Percentiles rank a stretch among this genome's conserved stretches.
Evolutionary conservation across 2,888 invertebrate species (phyloP).

Genomic region (Cataglyphis cursor): DNA sequence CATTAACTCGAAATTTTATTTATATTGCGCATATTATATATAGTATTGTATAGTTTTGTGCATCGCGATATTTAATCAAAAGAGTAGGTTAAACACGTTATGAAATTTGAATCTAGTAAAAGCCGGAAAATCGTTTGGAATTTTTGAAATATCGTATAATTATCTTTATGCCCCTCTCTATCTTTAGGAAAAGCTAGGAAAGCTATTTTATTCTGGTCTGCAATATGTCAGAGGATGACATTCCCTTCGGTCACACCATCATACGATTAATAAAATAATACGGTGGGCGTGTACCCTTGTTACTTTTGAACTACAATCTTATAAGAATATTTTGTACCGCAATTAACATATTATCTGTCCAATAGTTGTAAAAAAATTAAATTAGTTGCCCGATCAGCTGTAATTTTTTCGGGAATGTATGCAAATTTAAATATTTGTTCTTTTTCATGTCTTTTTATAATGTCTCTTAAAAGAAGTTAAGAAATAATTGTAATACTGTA

Average conservation of each 20-base stretch:
- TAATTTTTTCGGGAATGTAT: not conserved
- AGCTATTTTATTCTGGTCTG: slow-evolving; percentile 17
- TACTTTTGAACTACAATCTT: slow-evolving; percentile 26
- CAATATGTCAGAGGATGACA: slow-evolving; percentile 44
- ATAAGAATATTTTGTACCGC: not conserved
- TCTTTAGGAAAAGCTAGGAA: not conserved
- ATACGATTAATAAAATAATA: slow-evolving; percentile 45
- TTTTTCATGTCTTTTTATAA: not conserved
- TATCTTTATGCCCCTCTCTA: not conserved
- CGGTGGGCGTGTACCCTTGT: slow-evolving; percentile 1
- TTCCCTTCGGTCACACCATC: slow-evolving; percentile 13
- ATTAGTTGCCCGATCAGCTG: not conserved
- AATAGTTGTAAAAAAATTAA: slow-evolving; percentile 5
- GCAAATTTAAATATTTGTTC: not conserved
- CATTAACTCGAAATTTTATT: not conserved
- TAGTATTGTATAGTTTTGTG: not conserved
- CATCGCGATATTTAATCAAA: not conserved
- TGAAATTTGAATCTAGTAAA: not conserved
- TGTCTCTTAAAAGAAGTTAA: not conserved
- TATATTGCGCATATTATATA: not conserved
- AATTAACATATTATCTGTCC: not conserved
- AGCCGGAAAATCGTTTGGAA: not conserved
- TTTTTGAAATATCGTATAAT: slow-evolving; percentile 3
- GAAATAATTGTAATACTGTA: not conserved
- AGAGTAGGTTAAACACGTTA: not conserved